Evolutionary conservation across 1,140 invertebrate genomes (phyloP), one percentile per base, ranked within the genome.

Genomic region (Diuraphis noxia): DNA sequence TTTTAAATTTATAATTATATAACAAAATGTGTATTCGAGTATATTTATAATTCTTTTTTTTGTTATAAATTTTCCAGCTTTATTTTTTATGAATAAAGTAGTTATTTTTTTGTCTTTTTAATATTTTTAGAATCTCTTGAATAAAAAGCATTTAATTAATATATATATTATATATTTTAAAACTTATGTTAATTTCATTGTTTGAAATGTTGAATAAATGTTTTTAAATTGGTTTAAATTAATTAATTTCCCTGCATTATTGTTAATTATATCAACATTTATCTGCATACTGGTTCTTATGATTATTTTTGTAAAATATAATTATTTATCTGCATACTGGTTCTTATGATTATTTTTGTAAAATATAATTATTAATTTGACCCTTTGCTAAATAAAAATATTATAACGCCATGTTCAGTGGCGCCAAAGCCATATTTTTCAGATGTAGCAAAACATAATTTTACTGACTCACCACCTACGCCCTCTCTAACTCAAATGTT

Each of bases 81-180:
- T 46, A 43, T 13, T 84, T 84, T 84, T 41, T 84, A 82, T 34
- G 41, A 13, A 46, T 43, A 84, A n/a, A 84, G 43, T 19, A 84
- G 17, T 34, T 84, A 36, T 84, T 84, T 84, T 84, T 41, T 84
- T 84, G 13, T 84, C 2, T 43, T 84, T 30, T 84, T 43, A n/a
- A 46, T 43, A 30, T 84, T 84, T 43, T 43, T 43, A n/a, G 82
- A 84, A 84, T 84, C 82, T 84, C 82, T 84, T 43, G 7, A 41
- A 84, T 46, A 84, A 41, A 81, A 79, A 82, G 81, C 38, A 41
- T 41, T 82, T 82, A 82, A 41, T 41, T 82, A 41, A 82, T n/a
- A 72, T 72, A 79, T 7, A 77, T 34, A 77, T 72, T 17, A 49
- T 49, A 49, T 23, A 49, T 36, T n/a, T n/a, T n/a, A 36, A 36